Base-by-base conservation (phyloP, 30 jellyfish, hydroid and myxozoan genomes). In the Cassiopea andromeda region DNA sequence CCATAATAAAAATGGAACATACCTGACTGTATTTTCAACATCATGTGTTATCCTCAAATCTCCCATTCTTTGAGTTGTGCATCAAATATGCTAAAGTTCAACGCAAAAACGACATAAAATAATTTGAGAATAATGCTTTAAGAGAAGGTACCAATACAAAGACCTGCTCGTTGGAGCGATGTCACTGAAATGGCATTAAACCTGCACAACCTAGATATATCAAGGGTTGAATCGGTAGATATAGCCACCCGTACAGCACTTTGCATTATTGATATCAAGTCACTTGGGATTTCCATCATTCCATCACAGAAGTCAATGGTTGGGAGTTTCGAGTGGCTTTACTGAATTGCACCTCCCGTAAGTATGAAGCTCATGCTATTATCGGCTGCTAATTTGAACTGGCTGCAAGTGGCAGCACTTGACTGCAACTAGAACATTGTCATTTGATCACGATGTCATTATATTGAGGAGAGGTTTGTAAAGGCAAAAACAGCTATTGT, bases 191-290 rank as follows among this genome's bases (percentile, higher is more conserved):
- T 64, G 27, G 2, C 43, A 64, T 64, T 17, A 17, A 64, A 64
- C 15, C 2, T 7, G 15, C 43, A 64, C 73, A 64, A 64, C 73
- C 15, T 5, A 64, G 43, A 27, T 10, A 64, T 17, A 64, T 64
- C 73, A 64, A 9, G 6, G 43, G 27, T 2, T 12, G 79, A 70
- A 70, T 70, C 49, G 54, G 27, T 6, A 1, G 17, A 43, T 70
- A n/a, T 70, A n/a, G 79, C 79, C 79, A 70, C 79, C 79, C 79
- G 79, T 70, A 70, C 54, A 15, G 4, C 57, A 70, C 15, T 27
- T 70, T 70, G 79, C 79, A 70, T 70, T 70, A 70, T 70, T 70
- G 79, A 70, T 70, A 16, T 70, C 50, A 27, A 70, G 64, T 54
- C 7, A 6, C 64, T 54, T 10, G 64, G 7, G 64, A 10, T 54